Evolutionary conservation across 2,113 vertebrate genomes (phyloP).

Genomic region (Microtus oregoni): DNA sequence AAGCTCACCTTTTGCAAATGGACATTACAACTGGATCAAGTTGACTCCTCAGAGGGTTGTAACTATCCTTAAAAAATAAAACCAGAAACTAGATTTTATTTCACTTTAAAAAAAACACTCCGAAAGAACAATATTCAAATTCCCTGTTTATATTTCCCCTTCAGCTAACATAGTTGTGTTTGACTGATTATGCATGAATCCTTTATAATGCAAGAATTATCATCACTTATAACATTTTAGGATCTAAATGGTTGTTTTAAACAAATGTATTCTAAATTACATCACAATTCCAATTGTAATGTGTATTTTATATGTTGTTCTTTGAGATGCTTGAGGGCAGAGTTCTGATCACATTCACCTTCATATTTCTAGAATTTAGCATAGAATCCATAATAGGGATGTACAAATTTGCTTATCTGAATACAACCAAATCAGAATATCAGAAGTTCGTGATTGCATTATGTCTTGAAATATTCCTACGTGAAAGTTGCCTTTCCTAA

Average conservation of each 20-base stretch:
- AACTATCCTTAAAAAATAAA: neutral
- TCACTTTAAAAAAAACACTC: neutral
- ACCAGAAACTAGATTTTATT: neutral
- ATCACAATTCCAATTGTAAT: neutral
- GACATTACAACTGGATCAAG: neutral
- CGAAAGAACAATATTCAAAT: neutral
- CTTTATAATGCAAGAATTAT: neutral
- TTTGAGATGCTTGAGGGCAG: neutral
- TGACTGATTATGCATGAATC: neutral
- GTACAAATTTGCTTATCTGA: neutral
- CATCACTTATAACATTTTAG: neutral
- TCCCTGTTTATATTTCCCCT: fast-evolving
- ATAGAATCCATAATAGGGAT: neutral
- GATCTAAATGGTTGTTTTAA: neutral
- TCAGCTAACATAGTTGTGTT: neutral
- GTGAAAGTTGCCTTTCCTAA: neutral
- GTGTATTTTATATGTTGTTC: neutral
- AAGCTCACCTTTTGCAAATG: neutral
- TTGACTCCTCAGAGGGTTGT: neutral
- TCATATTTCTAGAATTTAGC: neutral
- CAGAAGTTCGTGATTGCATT: neutral
- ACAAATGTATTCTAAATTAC: neutral
- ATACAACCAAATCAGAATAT: neutral
- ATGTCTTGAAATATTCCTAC: neutral
- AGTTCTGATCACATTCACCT: neutral